Base-by-base conservation (phyloP, 2,888 invertebrate species). In the Atrina japonica region DNA sequence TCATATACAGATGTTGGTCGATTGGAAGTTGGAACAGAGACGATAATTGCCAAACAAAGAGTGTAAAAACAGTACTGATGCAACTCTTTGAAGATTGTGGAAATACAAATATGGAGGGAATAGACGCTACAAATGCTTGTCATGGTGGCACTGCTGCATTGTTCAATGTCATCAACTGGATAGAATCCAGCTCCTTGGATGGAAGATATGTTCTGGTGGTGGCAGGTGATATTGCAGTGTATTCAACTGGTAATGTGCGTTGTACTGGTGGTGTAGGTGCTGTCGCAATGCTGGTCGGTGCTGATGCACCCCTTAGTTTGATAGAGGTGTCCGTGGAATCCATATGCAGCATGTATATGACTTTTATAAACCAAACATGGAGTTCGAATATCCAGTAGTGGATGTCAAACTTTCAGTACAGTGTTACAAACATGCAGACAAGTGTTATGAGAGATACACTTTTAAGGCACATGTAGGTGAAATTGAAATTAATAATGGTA, bases 61-160 rank as follows among this genome's bases (percentile, higher is more conserved):
- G 97, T 90, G 97, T 99, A 0, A 99, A 99, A 91, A 95, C 96
- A 61, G 96, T 96, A 56, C 92, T 99, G 66, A 99, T 99, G 99
- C 96, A 98, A 91, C 92, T 99, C 70, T 99, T 99, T 91, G 95
- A 95, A 80, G 94, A 95, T 18, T 93, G 94, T 88, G 97, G 96
- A 25, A 95, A 96, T 72, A 95, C 95, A 14, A 96, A 97, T 88
- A 93, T 99, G 61, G 98, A 99, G 91, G 99, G 99, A 47, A 94
- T 98, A 68, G 99, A 99, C 89, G 96, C 96, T 0, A 98, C 97
- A 43, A 99, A 99, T 92, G 99, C 99, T 16, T 99, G 99, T 90
- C 99, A 98, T 90, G 99, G 99, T 58, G 99, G 99, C 2, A 99
- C 99, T 0, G 96, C 98, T 43, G 99, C 99, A 21, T 93, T 99